These are phyloP conservation scores for Neosilurus hyrtlii DNA, from an alignment of 2,797 vertebrate genomes.

Conservation along the genomic window DNA sequence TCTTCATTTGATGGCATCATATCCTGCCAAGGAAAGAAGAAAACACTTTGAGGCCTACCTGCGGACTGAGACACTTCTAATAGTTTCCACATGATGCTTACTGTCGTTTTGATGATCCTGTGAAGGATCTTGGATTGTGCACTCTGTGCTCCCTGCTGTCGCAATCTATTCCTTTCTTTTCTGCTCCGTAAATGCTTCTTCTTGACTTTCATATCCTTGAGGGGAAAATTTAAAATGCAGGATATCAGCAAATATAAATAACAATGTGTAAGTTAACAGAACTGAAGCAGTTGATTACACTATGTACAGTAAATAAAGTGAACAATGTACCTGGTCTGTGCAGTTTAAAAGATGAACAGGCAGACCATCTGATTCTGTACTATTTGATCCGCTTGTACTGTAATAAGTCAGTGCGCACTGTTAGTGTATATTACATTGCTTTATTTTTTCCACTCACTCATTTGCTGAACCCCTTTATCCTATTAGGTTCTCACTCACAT, in stretches of 20 bases:
- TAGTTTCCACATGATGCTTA: conserved; percentile 18
- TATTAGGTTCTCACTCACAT: too few relatives aligned
- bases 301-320: neutral
- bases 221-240: neutral
- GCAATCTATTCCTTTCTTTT: conserved; percentile 73
- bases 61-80: neutral
- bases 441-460: too few relatives aligned
- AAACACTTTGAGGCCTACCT: neutral
- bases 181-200: conserved; percentile 72
- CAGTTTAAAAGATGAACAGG: conserved; percentile 70
- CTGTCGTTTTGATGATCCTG: conserved; percentile 44
- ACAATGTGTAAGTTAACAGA: neutral
- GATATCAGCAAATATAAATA: neutral
- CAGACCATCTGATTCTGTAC: conserved; percentile 81
- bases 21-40: conserved; percentile 59
- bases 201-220: conserved; percentile 61
- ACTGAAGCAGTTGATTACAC: neutral
- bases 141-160: conserved; percentile 49
- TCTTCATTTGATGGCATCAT: conserved; percentile 45
- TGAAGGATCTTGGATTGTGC: conserved; percentile 47
- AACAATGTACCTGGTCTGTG: conserved; percentile 56
- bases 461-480: too few relatives aligned
- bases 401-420: conserved; percentile 25
- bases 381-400: conserved; percentile 92
- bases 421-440: too few relatives aligned